Percentiles rank a stretch among this genome's conserved stretches.
These are phyloP conservation scores for Diloba caeruleocephala DNA, from an alignment of 2,888 invertebrate species.

Conservation along the genomic window DNA sequence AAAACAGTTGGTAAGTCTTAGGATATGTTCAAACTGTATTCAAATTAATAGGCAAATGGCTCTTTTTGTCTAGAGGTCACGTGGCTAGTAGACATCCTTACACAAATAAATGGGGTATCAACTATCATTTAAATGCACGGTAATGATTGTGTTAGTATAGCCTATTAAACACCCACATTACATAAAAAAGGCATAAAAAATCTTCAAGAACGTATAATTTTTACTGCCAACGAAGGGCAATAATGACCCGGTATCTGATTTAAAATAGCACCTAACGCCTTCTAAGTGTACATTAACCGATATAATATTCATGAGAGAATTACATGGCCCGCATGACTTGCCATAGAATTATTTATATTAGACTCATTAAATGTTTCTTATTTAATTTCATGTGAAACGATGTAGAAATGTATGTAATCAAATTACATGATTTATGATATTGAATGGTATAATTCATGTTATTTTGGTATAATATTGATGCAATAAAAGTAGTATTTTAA, in stretches of 20 bases:
- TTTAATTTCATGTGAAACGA: background rate
- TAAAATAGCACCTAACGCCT: conserved; percentile 40
- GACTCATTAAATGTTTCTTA: conserved; percentile 5
- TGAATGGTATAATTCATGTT: too few relatives aligned
- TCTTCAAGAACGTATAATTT: conserved; percentile 37
- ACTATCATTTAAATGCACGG: background rate
- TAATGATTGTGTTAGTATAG: conserved; percentile 19
- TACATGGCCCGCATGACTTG: conserved; percentile 33
- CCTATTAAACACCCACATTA: conserved; percentile 32
- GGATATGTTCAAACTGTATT: too few relatives aligned
- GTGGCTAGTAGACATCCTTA: too few relatives aligned
- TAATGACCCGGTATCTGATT: conserved; percentile 51
- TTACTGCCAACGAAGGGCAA: conserved; percentile 20
- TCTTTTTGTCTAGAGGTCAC: too few relatives aligned
- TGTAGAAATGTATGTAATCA: too few relatives aligned
- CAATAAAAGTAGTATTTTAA: too few relatives aligned
- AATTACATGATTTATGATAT: background rate
- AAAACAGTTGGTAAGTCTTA: too few relatives aligned
- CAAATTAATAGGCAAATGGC: too few relatives aligned
- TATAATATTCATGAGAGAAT: conserved; percentile 49
- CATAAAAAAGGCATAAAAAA: conserved; percentile 30
- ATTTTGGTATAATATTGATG: too few relatives aligned
- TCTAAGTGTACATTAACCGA: conserved; percentile 47
- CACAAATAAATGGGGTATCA: background rate
- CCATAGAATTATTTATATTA: conserved; percentile 20